Evolutionary conservation across 1,140 invertebrate species (phyloP), one percentile per base, ranked within the genome.

Genomic region (Aphaenogaster floridana): DNA sequence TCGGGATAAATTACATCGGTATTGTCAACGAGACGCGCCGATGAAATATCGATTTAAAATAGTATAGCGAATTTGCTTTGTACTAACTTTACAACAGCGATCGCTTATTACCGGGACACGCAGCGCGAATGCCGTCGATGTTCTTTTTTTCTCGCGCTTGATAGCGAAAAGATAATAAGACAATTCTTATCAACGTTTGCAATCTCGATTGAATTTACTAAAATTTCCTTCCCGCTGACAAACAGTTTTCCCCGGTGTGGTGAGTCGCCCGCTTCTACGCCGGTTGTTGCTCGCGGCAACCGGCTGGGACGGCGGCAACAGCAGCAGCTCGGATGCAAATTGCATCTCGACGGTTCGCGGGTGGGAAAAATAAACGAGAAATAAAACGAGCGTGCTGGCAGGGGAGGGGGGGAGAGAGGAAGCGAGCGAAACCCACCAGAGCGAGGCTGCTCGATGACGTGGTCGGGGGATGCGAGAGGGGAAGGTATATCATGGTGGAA

Each of bases 321-420:
- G 74, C 84, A 80, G 76, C 74, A 80, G 77, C 76, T 89, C 89
- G 80, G 59, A 91, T 90, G 90, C 89, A 91, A 91, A 91, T 91
- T 87, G 89, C 81, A 86, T 86, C 86, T 78, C 80, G 78, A 71
- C 79, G 68, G 61, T 72, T 63, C 48, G 86, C 66, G 80, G 83
- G 69, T 84, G 80, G 80, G 69, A 76, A 85, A 86, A 71, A 69
- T 42, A 78, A 61, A 36, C 48, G 78, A 83, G 45, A 81, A 72
- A 69, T 54, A 88, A 72, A 85, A 69, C 77, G 76, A 63, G 54
- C 54, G 79, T 66, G 85, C 63, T 57, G 68, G 77, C 54, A 28
- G 28, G 28, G 28, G 50, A 71, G 57, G 9, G 17, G 50, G 48
- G 1, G 28, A 28, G 59, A 59, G 63, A 48, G 79, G 45, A 68